These are phyloP conservation scores for Trochalopteron elliotii DNA, from an alignment of 2,113 vertebrate species.

Conservation along the genomic window DNA sequence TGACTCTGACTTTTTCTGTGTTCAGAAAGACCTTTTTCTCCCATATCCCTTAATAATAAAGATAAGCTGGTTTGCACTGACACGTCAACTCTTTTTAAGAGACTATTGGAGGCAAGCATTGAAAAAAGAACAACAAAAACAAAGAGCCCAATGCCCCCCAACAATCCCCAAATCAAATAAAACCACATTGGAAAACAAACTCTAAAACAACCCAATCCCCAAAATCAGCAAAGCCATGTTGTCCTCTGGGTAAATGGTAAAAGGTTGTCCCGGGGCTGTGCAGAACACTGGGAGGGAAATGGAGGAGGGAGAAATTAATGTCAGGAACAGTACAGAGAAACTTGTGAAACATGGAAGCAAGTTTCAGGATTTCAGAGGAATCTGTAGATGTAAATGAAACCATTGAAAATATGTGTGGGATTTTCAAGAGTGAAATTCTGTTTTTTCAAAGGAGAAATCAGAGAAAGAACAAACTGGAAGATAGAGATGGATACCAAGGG, in stretches of 20 bases:
- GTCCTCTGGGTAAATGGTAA: background rate
- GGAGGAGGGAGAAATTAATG: background rate
- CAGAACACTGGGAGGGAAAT: background rate
- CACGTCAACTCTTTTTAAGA: accelerated
- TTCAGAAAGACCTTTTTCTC: background rate
- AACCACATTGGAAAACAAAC: background rate
- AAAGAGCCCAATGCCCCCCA: background rate
- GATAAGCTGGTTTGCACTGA: background rate
- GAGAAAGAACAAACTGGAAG: background rate
- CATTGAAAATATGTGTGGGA: background rate
- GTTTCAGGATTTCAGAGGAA: background rate
- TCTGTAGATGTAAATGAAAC: background rate
- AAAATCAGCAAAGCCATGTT: background rate
- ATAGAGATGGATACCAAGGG: background rate
- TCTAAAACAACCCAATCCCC: background rate
- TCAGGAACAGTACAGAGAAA: background rate
- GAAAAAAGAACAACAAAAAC: background rate
- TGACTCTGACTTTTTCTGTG: background rate
- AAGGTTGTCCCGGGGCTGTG: background rate
- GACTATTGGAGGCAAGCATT: background rate
- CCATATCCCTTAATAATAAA: background rate
- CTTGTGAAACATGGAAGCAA: background rate
- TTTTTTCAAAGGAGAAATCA: background rate
- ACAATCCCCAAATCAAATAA: background rate
- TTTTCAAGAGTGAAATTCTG: background rate